Percentiles rank a stretch among this genome's conserved stretches.
Conservation (phyloP, 2,113 vertebrate species). For the Hippocampus zosterae region DNA sequence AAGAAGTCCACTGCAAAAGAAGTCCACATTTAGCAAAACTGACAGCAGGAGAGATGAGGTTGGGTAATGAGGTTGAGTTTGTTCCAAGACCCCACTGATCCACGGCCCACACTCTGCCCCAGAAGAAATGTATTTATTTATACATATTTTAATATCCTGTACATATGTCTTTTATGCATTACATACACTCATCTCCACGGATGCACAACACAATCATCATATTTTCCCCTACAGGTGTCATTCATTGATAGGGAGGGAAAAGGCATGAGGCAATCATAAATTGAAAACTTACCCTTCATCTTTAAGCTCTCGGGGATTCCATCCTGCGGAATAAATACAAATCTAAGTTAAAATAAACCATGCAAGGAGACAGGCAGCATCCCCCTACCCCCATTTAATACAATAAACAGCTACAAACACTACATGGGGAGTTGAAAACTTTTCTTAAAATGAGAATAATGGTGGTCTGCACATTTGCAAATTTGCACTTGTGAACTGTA, state of each 20-base stretch:
- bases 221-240: neutral
- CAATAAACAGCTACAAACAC: neutral
- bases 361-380: neutral
- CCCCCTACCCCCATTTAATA: neutral
- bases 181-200: neutral
- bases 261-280: conserved; percentile 8
- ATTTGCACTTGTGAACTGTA: no score
- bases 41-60: no score
- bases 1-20: no score
- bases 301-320: conserved; percentile 64
- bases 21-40: no score
- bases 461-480: no score
- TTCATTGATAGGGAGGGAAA: neutral
- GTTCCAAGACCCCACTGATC: neutral
- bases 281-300: conserved; percentile 66
- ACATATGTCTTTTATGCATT: neutral
- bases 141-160: neutral
- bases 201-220: no score
- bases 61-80: neutral
- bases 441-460: no score
- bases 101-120: neutral
- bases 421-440: no score
- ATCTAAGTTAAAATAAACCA: conserved; percentile 22
- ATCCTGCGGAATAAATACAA: conserved; percentile 59
- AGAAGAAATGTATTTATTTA: neutral